Base-by-base conservation (phyloP, 2,888 invertebrate species). In the Malacosoma neustria region DNA sequence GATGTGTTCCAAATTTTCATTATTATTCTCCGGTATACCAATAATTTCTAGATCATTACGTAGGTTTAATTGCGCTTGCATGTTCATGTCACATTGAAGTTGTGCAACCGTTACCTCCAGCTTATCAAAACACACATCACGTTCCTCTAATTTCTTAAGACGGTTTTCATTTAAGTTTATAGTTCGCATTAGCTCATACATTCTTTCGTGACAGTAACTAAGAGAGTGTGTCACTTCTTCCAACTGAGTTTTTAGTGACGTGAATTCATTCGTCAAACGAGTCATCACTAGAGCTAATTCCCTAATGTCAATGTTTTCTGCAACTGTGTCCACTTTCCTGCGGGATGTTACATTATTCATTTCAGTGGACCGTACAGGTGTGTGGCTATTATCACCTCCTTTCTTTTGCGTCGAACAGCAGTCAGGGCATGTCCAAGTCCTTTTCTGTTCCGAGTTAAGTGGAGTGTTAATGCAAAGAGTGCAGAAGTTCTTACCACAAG, bases 201-300 rank as follows among this genome's bases (percentile, higher is more conserved):
- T 35, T 9, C 34, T 14, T 11, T 35, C 34, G 29, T 38, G 34
- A 15, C 34, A 32, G 32, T 32, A 32, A 29, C 15, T 11, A 13
- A 38, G 34, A 5, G 34, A 38, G n/a, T 34, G 4, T 3, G 38
- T 34, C n/a, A 38, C 32, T 4, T 38, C 38, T 29, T 38, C 34
- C 13, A 38, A 11, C 22, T 38, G 34, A 2, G 29, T 29, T 32
- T 35, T 35, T 9, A 38, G 11, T 5, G 31, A 38, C 4, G 38
- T 13, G 13, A 38, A 38, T 29, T 38, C 38, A 12, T 11, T 11
- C 3, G 38, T 38, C 14, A 38, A 14, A n/a, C 29, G 38, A 11
- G 32, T 22, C 31, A 38, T 32, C 11, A 29, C 32, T 11, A 29
- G 13, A 6, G 38, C 32, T 3, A 38, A 29, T 7, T 34, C 32